Evolutionary conservation across 1,140 invertebrate genomes (phyloP), one percentile per base, ranked within the genome.

Genomic region (Musca vetustissima): DNA sequence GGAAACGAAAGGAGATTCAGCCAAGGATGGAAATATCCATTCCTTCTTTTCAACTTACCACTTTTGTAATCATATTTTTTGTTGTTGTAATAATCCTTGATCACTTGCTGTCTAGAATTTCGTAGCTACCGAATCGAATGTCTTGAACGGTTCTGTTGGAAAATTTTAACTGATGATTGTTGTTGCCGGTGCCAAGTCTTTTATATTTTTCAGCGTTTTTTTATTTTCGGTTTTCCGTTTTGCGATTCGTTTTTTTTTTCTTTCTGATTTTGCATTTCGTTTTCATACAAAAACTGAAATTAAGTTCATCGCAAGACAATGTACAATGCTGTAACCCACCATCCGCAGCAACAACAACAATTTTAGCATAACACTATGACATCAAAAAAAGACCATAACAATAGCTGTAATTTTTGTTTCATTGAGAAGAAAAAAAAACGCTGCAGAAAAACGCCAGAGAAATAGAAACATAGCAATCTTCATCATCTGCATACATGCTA

Each of bases 1-100:
- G 3, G 8, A 8, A 50, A 8, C 28, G 8, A 8, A 43, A 43
- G 4, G 36, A 25, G 8, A n/a, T 19, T 22, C 6, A 15, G 25
- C 36, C 13, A 8, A n/a, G n/a, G n/a, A n/a, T n/a, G n/a, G n/a
- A n/a, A 43, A 43, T 43, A 25, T 25, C 17, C 17, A 28, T 61
- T 36, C 19, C 24, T 13, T 43, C 32, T 22, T 4, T 28, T 17
- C 15, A 11, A 69, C 78, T 80, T 73, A 80, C 78, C 78, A 80
- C 57, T 43, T 61, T 61, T 36, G 32, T 61, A 17, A 61, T 19
- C 57, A 61, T 61, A 9, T 61, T 61, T 43, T 1, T 19, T 28
- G 0, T 61, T 61, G 4, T 43, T 24, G 49, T 19, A 22, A 22
- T 55, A 24, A 36, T 61, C 28, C 28, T 61, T 61, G 21, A 24